Evolutionary conservation across 2,888 invertebrate species (phyloP).

Genomic region (Didymodactylos carnosus): DNA sequence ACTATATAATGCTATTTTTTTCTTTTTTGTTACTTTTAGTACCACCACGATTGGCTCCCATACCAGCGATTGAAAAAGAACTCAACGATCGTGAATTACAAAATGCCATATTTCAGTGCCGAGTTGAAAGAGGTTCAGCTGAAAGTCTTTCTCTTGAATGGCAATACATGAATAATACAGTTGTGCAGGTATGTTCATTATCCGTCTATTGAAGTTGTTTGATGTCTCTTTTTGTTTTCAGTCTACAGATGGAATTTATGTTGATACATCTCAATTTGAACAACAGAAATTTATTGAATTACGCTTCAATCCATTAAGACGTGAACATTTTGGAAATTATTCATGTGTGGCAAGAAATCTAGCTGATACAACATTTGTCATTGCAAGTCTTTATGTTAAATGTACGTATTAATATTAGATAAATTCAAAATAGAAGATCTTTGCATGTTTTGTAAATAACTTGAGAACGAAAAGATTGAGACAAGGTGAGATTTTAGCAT

Average conservation of each 20-base stretch:
- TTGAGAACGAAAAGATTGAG: no score
- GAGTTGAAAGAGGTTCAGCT: neutral
- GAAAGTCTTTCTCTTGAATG: neutral
- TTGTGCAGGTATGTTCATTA: no score
- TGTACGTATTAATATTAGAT: neutral
- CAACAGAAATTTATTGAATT: neutral
- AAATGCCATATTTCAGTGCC: neutral
- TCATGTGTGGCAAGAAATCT: neutral
- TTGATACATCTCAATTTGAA: neutral
- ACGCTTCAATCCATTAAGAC: neutral
- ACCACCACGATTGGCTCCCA: neutral
- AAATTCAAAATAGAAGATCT: no score
- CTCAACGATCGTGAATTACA: neutral
- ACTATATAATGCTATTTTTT: no score
- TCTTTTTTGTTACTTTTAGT: no score
- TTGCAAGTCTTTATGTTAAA: neutral
- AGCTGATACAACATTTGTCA: neutral
- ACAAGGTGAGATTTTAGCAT: no score
- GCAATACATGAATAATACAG: neutral
- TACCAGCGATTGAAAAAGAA: neutral
- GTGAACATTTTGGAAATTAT: neutral
- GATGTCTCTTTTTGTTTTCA: no score
- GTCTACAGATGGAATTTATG: neutral
- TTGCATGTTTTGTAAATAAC: no score
- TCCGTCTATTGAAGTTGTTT: no score